Evolutionary conservation across 2,888 invertebrate species (phyloP).

Genomic region (Drosophila austrosaltans): DNA sequence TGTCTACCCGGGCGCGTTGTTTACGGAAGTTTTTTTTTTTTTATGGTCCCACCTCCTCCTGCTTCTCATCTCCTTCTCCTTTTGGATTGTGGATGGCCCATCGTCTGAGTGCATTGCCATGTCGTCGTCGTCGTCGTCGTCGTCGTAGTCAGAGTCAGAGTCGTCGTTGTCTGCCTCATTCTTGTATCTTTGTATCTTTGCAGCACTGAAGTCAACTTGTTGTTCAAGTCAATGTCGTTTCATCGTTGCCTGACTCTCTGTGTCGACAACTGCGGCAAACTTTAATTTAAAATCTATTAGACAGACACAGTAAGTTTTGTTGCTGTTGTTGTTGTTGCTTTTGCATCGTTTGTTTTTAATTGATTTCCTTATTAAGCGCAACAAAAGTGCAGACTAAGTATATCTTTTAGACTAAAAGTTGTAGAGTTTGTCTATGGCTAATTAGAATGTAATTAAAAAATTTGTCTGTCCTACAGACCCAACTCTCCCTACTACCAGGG

Average conservation of each 20-base stretch:
- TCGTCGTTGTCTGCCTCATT: slow-evolving; percentile 38
- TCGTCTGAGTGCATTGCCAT: slow-evolving; percentile 71
- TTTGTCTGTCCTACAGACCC: slow-evolving; percentile 52
- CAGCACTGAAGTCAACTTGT: slow-evolving; percentile 68
- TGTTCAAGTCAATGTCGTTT: slow-evolving; percentile 70
- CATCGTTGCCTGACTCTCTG: slow-evolving; percentile 39
- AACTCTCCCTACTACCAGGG: background rate
- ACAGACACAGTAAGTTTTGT: slow-evolving; percentile 56
- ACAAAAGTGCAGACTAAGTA: slow-evolving; percentile 33
- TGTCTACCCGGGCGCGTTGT: slow-evolving; percentile 65
- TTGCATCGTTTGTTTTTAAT: slow-evolving; percentile 72
- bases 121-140: slow-evolving; percentile 42
- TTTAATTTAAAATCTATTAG: slow-evolving; percentile 76
- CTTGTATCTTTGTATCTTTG: slow-evolving; percentile 52
- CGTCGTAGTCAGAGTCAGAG: slow-evolving; percentile 20
- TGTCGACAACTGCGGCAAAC: slow-evolving; percentile 61
- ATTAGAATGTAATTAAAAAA: slow-evolving; percentile 74
- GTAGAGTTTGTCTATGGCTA: slow-evolving; percentile 68
- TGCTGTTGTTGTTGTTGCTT: slow-evolving; percentile 30
- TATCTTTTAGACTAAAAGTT: slow-evolving; percentile 18
- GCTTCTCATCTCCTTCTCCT: background rate
- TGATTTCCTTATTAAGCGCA: slow-evolving; percentile 75
- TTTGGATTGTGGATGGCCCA: background rate
- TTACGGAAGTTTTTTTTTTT: slow-evolving; percentile 70
- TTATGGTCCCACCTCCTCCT: slow-evolving; percentile 30